Base-by-base conservation (phyloP, 2,113 vertebrate species). In the Cynocephalus volans region DNA sequence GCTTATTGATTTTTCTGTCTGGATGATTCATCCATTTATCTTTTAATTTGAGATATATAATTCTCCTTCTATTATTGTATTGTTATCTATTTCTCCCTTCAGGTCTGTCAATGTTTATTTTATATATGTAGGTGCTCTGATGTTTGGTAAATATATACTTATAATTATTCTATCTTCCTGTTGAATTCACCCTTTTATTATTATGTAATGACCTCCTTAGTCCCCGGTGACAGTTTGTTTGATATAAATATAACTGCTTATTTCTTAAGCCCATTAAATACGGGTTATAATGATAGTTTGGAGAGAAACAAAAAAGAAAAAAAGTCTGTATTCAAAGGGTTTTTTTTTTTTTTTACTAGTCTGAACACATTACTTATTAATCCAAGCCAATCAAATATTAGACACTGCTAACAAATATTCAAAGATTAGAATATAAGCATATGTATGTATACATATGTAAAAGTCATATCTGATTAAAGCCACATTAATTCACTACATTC, bases 331-430 rank as follows among this genome's bases (percentile, higher is more conserved):
- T 31, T 6, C 28, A 23, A 84, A 12, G 17, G 8, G 48, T 23
- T 56, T 87, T 87, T 79, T 8, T 58, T 23, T 56, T 82, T 87
- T 84, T 67, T 62, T 56, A 21, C 60, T 90, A 79, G 81, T 72
- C 36, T 85, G 19, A 80, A 87, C 15, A 79, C 7, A 79, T 31
- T 9, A 92, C 69, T 79, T 84, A 75, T 84, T 93, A 28, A 93
- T 13, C 26, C 31, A 95, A 94, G 48, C 56, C 85, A 96, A 95
- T 8, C 36, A 85, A 88, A 67, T 67, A 92, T 56, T 54, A 88
- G 28, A 91, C 76, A 23, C 54, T 88, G n/a, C 87, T 1, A 93
- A 80, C 24, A 9, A 89, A 17, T 60, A 50, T 9, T 79, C 52
- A 84, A 86, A 96, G 2, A 81, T 65, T 56, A 67, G n/a, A 79